phyloP scores from a whole-genome alignment of 2,888 invertebrate species.

The Bellardia bayeri region DNA sequence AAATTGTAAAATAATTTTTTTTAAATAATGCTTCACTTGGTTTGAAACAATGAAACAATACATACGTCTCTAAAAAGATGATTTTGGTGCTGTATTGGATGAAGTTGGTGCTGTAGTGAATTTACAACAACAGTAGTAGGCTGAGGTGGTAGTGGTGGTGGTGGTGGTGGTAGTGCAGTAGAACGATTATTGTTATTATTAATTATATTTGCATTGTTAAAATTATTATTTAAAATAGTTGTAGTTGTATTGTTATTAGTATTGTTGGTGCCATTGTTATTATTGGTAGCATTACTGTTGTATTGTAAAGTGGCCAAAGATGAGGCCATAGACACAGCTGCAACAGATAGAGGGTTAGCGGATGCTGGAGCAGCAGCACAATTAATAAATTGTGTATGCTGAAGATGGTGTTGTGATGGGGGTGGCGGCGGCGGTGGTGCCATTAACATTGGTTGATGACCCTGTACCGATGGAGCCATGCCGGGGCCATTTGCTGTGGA shows the following conservation, averaged over 20 bases:
- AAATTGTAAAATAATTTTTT: neutral
- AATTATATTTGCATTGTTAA: conserved; percentile 73
- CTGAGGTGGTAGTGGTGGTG: conserved; percentile 81
- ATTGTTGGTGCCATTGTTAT: conserved; percentile 74
- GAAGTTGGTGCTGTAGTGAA: conserved; percentile 84
- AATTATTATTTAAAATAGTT: conserved; percentile 75
- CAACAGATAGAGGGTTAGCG: conserved; percentile 55
- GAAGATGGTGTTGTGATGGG: conserved; percentile 40
- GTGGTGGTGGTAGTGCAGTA: conserved; percentile 76
- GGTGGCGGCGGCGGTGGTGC: conserved; percentile 57
- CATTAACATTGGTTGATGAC: conserved; percentile 69
- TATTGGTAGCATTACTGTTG: conserved; percentile 53
- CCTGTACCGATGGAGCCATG: conserved; percentile 44
- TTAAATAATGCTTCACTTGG: neutral
- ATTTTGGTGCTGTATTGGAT: conserved; percentile 84
- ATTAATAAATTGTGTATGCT: conserved; percentile 62
- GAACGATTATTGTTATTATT: conserved; percentile 69
- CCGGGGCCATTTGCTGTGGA: conserved; percentile 19
- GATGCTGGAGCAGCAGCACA: conserved; percentile 69
- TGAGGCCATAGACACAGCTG: conserved; percentile 56
- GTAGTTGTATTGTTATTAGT: conserved; percentile 71
- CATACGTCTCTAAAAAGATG: conserved; percentile 85
- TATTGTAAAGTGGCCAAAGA: conserved; percentile 59
- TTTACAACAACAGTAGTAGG: conserved; percentile 84
- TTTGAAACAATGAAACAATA: conserved; percentile 77